Percentiles rank a stretch among this genome's conserved stretches.
phyloP scores from a whole-genome alignment of 2,888 invertebrate species.

The Trypoxylon attenuatum region DNA sequence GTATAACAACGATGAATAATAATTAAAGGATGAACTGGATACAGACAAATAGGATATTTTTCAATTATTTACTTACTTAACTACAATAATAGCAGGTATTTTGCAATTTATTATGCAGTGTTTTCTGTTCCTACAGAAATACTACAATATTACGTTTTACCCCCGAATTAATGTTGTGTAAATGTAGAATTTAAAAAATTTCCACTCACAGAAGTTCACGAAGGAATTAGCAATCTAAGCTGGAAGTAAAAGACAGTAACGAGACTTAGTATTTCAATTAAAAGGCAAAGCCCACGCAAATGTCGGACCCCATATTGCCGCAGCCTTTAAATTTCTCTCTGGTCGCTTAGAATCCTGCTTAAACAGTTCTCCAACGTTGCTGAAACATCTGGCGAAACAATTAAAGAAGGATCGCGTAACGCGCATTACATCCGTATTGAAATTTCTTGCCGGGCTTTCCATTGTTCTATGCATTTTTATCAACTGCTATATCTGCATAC shows the following conservation, averaged over 20 bases:
- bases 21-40: no score
- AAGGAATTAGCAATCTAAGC: slow-evolving; percentile 16
- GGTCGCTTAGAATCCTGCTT: slow-evolving; percentile 42
- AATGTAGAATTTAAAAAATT: no score
- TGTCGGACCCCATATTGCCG: slow-evolving; percentile 23
- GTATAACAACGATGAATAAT: no score
- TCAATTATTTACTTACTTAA: no score
- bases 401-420: slow-evolving; percentile 49
- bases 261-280: slow-evolving; percentile 51
- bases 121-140: no score
- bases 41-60: no score
- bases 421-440: slow-evolving; percentile 31
- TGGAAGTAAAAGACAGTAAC: slow-evolving; percentile 27
- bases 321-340: slow-evolving; percentile 46
- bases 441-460: background rate
- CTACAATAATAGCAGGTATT: no score
- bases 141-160: no score
- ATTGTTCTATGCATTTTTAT: background rate
- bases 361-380: slow-evolving; percentile 45
- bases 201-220: background rate
- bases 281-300: slow-evolving; percentile 39
- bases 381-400: slow-evolving; percentile 55
- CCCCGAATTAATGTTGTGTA: no score
- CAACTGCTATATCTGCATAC: background rate
- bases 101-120: no score